These are phyloP conservation scores for Centruroides sculpturatus DNA, from an alignment of 1,140 invertebrate genomes.

Conservation along the genomic window DNA sequence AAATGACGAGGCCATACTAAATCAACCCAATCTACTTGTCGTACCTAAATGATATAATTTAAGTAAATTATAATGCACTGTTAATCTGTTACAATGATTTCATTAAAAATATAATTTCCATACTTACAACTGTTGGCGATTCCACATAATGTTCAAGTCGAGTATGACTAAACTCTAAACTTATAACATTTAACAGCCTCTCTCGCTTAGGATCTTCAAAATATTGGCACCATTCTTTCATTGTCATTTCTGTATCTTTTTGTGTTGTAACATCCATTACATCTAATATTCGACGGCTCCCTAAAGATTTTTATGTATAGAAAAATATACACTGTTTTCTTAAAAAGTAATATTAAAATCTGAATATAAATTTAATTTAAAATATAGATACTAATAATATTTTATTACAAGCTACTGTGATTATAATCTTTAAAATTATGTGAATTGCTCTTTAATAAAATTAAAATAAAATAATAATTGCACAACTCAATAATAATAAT, in stretches of 20 bases:
- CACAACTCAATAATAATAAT: no score
- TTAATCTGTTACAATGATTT: neutral
- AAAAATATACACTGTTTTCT: no score
- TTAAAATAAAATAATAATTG: no score
- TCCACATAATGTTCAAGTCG: slow-evolving; percentile 85
- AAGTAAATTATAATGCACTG: no score
- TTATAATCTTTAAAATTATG: no score
- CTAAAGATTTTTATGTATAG: neutral
- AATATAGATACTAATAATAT: no score
- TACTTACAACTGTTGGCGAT: slow-evolving; percentile 50
- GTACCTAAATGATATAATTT: neutral
- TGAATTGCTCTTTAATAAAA: no score
- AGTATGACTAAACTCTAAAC: slow-evolving; percentile 90
- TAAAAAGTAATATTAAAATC: no score
- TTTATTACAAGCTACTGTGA: no score
- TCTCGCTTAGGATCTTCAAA: slow-evolving; percentile 73
- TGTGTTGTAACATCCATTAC: slow-evolving; percentile 97
- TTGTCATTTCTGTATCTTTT: slow-evolving; percentile 90
- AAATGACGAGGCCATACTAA: slow-evolving; percentile 90
- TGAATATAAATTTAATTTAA: no score
- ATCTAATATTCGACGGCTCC: slow-evolving; percentile 67
- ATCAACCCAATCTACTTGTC: slow-evolving; percentile 94
- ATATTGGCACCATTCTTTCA: slow-evolving; percentile 83
- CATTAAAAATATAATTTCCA: neutral
- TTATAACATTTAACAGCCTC: slow-evolving; percentile 82